Base-by-base conservation (phyloP, 92 coral and sea anemone genomes). In the Umimayanthus kanabou region DNA sequence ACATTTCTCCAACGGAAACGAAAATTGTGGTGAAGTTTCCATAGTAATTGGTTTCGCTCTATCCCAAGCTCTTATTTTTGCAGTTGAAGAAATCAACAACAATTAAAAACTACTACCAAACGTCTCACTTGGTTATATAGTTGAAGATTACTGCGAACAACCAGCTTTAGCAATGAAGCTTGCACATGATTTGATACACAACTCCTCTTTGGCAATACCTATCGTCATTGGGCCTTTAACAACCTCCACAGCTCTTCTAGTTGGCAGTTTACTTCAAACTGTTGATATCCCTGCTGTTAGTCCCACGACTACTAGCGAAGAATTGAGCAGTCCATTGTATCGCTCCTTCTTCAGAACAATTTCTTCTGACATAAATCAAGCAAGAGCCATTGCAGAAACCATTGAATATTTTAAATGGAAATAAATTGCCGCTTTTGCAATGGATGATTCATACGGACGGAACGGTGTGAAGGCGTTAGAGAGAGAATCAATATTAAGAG, bases 321-420 rank as follows among this genome's bases (percentile, higher is more conserved):
- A 53, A 0, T 14, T 53, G 4, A 53, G 58, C 14, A 47, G 11
- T 47, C 50, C 50, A 47, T 47, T 47, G 61, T 92, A 93, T 80
- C 80, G 81, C 40, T 89, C 83, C 25, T 93, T 93, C 81, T 89
- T 92, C 73, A 87, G 96, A 22, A 95, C 98, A 0, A 88, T 94
- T 16, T 95, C 98, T 23, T 88, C 94, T 3, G 96, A 91, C 73
- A 82, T 85, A 13, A 85, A 90, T 65, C 96, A 93, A 61, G 96
- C 95, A 13, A 82, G 90, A 73, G 98, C 93, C 42, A 95, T 95
- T 55, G 93, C 94, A 16, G 96, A 93, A 73, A 76, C 93, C 9
- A 87, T 95, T 15, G 80, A 84, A 58, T 78, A 71, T 30, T 95
- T 93, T 49, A 92, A 95, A 67, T 95, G 98, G 98, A 85, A 81